Conservation (phyloP, 2,113 vertebrate genomes). For the Strix aluco region DNA sequence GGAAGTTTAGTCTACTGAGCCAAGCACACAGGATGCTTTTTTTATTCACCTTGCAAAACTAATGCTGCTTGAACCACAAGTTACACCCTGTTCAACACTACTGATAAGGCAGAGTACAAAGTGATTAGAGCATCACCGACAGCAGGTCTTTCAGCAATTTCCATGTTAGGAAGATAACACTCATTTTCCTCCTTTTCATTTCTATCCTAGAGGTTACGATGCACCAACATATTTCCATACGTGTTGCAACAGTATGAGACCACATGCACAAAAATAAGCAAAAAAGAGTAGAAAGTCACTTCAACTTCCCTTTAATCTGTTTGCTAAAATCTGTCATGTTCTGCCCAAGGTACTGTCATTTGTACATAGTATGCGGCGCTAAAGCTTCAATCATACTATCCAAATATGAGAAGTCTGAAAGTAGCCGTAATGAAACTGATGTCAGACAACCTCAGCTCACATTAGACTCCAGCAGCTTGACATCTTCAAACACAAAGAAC, state of each 20-base stretch:
- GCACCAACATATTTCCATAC: background rate
- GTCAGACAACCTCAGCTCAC: background rate
- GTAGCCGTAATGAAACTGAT: background rate
- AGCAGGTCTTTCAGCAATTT: background rate
- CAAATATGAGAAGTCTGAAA: background rate
- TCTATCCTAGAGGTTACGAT: background rate
- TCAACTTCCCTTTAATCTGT: slow-evolving; percentile 1
- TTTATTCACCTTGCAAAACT: background rate
- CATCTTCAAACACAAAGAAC: background rate
- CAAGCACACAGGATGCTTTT: background rate
- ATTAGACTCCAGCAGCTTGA: background rate
- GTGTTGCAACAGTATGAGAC: background rate
- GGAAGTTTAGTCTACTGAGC: background rate
- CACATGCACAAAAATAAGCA: background rate
- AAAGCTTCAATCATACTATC: slow-evolving; percentile 13
- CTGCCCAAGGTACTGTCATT: slow-evolving; percentile 22
- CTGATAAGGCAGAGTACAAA: background rate
- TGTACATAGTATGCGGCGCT: background rate
- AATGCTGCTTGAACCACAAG: background rate
- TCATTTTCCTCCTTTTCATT: background rate
- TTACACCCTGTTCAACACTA: background rate
- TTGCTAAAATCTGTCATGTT: slow-evolving; percentile 13
- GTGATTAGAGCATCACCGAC: background rate
- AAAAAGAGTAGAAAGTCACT: background rate
- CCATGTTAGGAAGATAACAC: background rate